A percentile compares a stretch with the other conserved stretches of the same genome.
phyloP scores from a whole-genome alignment of 2,797 vertebrate genomes.

The Anguilla anguilla region DNA sequence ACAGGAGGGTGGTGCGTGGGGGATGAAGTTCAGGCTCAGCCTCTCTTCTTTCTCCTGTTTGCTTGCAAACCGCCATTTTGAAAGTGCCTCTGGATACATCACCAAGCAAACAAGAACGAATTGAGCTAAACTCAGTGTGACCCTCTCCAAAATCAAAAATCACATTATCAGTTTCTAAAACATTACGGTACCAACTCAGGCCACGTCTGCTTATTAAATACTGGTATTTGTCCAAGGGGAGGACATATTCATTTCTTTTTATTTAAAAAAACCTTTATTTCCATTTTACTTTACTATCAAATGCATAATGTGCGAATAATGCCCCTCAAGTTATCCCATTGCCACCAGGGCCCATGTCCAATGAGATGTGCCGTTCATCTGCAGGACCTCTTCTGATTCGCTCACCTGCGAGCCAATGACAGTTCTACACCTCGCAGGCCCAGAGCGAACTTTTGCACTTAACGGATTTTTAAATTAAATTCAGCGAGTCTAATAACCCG shows the following conservation, averaged over 20 bases:
- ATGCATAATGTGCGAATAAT: not conserved
- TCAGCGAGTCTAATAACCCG: not conserved
- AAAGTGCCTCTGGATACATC: not conserved
- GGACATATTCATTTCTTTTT: not conserved
- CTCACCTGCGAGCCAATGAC: not conserved
- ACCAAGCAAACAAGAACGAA: not conserved
- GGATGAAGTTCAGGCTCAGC: not conserved
- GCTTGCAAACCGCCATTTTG: not conserved
- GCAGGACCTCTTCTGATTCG: not conserved
- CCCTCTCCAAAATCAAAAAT: not conserved
- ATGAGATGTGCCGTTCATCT: not conserved
- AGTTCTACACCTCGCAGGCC: not conserved
- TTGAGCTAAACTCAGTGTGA: not conserved
- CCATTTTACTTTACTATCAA: not conserved
- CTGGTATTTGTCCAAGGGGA: not conserved
- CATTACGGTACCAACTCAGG: not conserved
- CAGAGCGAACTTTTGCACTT: not conserved
- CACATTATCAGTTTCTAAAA: not conserved
- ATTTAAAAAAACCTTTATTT: not conserved
- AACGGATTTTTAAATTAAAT: not conserved
- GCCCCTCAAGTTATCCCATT: not conserved
- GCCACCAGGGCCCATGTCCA: not conserved
- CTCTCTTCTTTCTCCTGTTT: not conserved
- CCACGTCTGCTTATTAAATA: not conserved
- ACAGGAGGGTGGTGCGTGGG: too few relatives aligned